Base-by-base conservation (phyloP, 92 coral and sea anemone species). In the Diadumene lineata region DNA sequence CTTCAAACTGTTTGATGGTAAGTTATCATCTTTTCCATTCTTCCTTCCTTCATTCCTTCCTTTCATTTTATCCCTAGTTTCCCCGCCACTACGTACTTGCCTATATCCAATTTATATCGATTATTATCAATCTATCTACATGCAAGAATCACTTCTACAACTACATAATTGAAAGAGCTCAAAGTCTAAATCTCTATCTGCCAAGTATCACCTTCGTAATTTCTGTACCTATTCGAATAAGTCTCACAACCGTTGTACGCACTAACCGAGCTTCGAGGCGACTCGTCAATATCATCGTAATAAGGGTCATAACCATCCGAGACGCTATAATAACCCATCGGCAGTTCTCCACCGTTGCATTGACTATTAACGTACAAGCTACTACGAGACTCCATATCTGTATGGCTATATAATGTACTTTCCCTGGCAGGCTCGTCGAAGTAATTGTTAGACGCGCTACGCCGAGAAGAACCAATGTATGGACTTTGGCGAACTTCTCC, bases 161-260 rank as follows among this genome's bases (percentile, higher is more conserved):
- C 48, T 38, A 38, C 58, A 53, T 9, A 3, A 34, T 6, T 66
- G 1, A 34, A 28, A 23, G 22, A 27, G n/a, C n/a, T 7, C 34
- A 16, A 11, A 11, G 25, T 15, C 56, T 72, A 72, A 17, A 72
- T 72, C 38, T 60, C 30, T 8, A 72, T 56, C 66, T 72, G 77
- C 77, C 77, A 72, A 6, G 55, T 72, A 43, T 61, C 66, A 1
- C 34, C 66, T n/a, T 56, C 66, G 33, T 3, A 9, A 53, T 70
- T 30, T 62, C 43, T 62, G 31, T 1, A 28, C 38, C 27, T 62
- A 62, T 62, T 62, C 31, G 19, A 28, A 62, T 62, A 62, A 17
- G 15, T 30, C 1, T 28, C 43, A 28, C 43, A 38, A 2, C 68
- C 68, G 27, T 62, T 62, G 43, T 43, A 62, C 7, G 68, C 27